Conservation (phyloP, 2,888 invertebrate species). For the Drosophila fulvimacula region DNA sequence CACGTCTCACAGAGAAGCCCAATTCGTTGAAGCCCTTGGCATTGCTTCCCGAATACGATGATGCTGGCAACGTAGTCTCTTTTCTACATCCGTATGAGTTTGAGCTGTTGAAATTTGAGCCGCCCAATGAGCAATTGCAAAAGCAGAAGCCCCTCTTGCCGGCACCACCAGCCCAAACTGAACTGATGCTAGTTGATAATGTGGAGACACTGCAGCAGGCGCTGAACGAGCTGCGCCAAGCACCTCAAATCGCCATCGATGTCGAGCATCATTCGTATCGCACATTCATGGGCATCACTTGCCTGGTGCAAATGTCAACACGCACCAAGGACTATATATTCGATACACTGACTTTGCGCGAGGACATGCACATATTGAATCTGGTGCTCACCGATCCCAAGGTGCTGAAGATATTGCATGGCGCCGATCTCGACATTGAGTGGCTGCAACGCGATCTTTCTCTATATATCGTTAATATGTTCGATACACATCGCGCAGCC, state of each 20-base stretch:
- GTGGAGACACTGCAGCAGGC: conserved; percentile 88
- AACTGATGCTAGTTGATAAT: conserved; percentile 89
- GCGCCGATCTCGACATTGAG: conserved; percentile 93
- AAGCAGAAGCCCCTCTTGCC: conserved; percentile 83
- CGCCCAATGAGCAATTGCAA: conserved; percentile 86
- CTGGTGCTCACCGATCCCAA: conserved; percentile 95
- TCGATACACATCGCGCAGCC: conserved; percentile 97
- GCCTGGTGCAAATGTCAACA: conserved; percentile 97
- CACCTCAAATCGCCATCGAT: conserved; percentile 94
- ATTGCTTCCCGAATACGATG: conserved; percentile 89
- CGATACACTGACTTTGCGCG: conserved; percentile 93
- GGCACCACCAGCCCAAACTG: conserved; percentile 88
- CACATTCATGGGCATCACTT: conserved; percentile 96
- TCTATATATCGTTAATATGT: conserved; percentile 97
- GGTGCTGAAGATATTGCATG: conserved; percentile 97
- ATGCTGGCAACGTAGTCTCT: conserved; percentile 87
- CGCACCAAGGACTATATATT: conserved; percentile 92
- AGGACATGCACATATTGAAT: conserved; percentile 93
- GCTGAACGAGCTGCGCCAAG: conserved; percentile 88
- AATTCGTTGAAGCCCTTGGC: conserved; percentile 93
- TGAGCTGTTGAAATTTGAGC: conserved; percentile 91
- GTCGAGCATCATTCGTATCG: conserved; percentile 97
- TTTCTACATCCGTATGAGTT: conserved; percentile 95
- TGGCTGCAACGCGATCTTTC: conserved; percentile 99
- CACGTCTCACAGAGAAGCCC: conserved; percentile 93